phyloP scores from a whole-genome alignment of 2,797 vertebrate species.

The Sorex maritimensis region DNA sequence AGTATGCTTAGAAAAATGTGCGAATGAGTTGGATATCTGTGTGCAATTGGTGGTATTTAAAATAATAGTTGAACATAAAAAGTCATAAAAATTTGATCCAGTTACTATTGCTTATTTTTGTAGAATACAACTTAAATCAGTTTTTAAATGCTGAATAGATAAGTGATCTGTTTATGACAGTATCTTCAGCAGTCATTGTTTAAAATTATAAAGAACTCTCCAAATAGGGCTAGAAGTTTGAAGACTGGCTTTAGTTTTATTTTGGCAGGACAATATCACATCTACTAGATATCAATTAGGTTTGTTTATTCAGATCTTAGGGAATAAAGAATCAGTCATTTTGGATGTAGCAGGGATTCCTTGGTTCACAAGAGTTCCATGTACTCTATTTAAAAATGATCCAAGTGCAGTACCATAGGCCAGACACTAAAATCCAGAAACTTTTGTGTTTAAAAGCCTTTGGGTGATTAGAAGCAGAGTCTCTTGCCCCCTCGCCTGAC shows the following conservation, averaged over 20 bases:
- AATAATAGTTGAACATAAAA: not conserved
- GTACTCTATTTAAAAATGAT: constrained; percentile 33
- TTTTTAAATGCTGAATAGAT: constrained; percentile 20
- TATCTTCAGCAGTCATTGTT: not conserved
- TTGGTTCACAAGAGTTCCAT: constrained; percentile 16
- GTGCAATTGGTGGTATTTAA: constrained; percentile 2
- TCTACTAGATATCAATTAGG: not conserved
- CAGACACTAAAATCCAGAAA: not conserved
- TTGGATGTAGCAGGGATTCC: constrained; percentile 28
- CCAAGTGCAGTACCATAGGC: not conserved
- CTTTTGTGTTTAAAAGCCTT: too few relatives aligned
- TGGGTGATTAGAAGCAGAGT: too few relatives aligned
- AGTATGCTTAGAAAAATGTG: constrained; percentile 23
- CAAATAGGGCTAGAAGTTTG: not conserved
- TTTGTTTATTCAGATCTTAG: constrained; percentile 59
- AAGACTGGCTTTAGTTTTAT: constrained; percentile 47
- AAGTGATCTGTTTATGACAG: too few relatives aligned
- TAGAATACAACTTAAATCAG: not conserved
- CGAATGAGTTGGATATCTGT: not conserved
- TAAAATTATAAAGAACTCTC: constrained; percentile 49
- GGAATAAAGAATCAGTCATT: constrained; percentile 12
- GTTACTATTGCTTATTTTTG: constrained; percentile 63
- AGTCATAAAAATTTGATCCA: constrained; percentile 87
- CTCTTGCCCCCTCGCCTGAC: too few relatives aligned
- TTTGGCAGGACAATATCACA: not conserved